Percentiles rank a stretch among this genome's conserved stretches.
Evolutionary conservation across 1,140 invertebrate species (phyloP).

Genomic region (Lasioglossum albipes): DNA sequence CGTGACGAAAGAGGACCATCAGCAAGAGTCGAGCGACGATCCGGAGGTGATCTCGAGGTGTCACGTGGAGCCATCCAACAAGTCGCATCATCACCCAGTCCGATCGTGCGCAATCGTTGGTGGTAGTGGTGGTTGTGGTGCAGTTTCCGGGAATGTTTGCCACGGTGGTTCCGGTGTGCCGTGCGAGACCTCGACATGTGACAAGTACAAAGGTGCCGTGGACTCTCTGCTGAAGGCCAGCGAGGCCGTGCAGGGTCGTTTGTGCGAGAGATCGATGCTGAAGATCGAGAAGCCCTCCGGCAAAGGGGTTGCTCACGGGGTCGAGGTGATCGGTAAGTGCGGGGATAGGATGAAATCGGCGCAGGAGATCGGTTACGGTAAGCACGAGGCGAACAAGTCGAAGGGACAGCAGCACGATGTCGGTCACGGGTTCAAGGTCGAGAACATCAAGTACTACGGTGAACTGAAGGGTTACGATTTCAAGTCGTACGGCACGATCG

Average conservation of each 20-base stretch:
- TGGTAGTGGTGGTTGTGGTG: conserved; percentile 11
- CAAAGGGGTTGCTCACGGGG: conserved; percentile 47
- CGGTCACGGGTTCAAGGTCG: conserved; percentile 71
- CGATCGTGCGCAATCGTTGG: conserved; percentile 30
- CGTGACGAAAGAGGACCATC: conserved; percentile 47
- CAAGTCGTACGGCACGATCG: conserved; percentile 75
- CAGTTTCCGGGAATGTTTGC: conserved; percentile 43
- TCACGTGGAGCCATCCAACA: conserved; percentile 19
- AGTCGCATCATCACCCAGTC: conserved; percentile 39
- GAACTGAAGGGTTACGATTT: conserved; percentile 76
- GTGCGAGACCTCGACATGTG: conserved; percentile 46
- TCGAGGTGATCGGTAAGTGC: conserved; percentile 51
- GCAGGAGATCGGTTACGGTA: conserved; percentile 67
- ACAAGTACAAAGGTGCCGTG: conserved; percentile 69
- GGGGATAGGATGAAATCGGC: conserved; percentile 73
- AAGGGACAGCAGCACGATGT: conserved; percentile 62
- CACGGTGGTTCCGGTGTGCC: conserved; percentile 18
- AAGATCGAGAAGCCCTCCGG: conserved; percentile 68
- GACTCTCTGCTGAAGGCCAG: conserved; percentile 66
- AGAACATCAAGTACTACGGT: conserved; percentile 77
- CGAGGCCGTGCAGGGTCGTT: conserved; percentile 69
- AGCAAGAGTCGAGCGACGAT: conserved; percentile 35
- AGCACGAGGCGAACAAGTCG: conserved; percentile 54
- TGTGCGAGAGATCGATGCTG: conserved; percentile 67
- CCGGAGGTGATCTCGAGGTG: conserved; percentile 29